Evolutionary conservation across 2,113 vertebrate genomes (phyloP).

Genomic region (Pedetes capensis): DNA sequence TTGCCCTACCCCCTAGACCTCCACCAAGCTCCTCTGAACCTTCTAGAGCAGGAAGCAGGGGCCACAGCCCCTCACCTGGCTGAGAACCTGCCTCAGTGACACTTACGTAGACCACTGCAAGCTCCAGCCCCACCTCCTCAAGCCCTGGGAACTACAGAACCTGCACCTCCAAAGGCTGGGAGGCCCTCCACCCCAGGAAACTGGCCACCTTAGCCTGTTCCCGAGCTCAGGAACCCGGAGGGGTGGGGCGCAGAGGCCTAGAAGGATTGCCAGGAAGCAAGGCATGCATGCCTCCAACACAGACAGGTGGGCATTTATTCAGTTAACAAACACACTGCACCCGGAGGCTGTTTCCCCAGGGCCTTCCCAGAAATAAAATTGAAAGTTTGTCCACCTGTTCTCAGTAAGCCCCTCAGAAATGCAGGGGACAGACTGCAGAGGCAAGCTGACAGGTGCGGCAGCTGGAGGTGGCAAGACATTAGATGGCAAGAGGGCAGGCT

Average conservation of each 20-base stretch:
- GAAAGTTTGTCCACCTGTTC: background rate
- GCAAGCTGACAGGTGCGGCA: background rate
- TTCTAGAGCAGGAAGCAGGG: background rate
- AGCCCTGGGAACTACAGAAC: background rate
- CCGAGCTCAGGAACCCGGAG: no score
- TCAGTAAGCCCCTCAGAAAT: background rate
- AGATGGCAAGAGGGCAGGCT: background rate
- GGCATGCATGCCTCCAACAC: background rate
- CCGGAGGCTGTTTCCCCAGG: background rate
- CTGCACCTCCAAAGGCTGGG: no score
- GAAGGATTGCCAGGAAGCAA: background rate
- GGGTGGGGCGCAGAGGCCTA: background rate
- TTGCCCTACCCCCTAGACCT: background rate
- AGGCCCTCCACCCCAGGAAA: background rate
- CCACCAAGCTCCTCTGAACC: background rate
- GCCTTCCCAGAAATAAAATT: background rate
- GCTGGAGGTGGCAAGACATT: background rate
- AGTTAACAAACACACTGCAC: background rate
- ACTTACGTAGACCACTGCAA: background rate
- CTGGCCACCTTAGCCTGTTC: background rate
- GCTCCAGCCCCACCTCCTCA: background rate
- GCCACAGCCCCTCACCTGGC: background rate
- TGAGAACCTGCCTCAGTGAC: background rate
- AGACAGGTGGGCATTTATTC: background rate
- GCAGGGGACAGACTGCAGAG: background rate